Evolutionary conservation across 2,113 vertebrate species (phyloP).

Genomic region (Alces alces): DNA sequence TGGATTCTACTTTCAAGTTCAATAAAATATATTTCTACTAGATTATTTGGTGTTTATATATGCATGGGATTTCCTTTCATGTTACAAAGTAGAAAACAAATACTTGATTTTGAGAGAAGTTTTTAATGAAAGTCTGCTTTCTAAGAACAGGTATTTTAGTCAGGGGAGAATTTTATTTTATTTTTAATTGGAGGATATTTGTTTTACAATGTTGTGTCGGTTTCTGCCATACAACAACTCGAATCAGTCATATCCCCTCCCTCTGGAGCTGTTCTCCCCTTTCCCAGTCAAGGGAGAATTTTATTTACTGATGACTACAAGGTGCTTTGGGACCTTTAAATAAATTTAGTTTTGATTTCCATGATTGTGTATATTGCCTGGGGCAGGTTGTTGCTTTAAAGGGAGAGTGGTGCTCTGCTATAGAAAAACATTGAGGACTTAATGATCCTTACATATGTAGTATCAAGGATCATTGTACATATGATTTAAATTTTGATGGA

Average conservation of each 20-base stretch:
- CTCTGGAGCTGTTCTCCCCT: background rate
- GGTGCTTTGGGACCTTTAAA: background rate
- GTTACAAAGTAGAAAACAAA: background rate
- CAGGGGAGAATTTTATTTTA: background rate
- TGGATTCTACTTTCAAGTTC: background rate
- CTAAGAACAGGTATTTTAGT: background rate
- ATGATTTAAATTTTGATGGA: slow-evolving; percentile 17
- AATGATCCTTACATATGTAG: background rate
- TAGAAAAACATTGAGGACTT: background rate
- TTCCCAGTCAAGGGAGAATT: background rate
- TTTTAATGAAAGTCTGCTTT: slow-evolving; percentile 4
- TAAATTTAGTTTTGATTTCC: background rate
- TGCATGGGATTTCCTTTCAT: background rate
- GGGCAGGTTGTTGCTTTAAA: background rate
- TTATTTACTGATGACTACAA: background rate
- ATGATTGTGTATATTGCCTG: background rate
- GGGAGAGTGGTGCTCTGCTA: background rate
- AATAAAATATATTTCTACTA: background rate
- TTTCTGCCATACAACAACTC: background rate
- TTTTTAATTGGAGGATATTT: background rate
- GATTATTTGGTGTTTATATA: background rate
- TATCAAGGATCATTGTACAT: background rate
- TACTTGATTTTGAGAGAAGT: background rate
- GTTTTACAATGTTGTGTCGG: background rate
- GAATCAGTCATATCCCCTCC: background rate